Evolutionary conservation across 2,888 invertebrate genomes (phyloP).

Genomic region (Lithophane socia): DNA sequence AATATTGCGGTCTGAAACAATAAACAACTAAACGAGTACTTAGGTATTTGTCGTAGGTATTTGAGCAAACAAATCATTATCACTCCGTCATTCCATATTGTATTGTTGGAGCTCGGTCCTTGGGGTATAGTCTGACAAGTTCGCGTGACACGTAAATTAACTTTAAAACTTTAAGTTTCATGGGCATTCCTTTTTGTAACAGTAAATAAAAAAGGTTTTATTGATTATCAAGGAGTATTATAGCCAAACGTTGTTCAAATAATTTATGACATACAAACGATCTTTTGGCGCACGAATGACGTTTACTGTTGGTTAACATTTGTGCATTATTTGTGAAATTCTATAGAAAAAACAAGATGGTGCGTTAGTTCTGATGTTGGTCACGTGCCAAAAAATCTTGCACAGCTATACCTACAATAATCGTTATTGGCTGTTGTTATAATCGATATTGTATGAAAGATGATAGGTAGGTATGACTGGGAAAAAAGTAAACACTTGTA

Average conservation of each 20-base stretch:
- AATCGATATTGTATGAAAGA: neutral
- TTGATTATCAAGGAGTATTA: constrained; percentile 18
- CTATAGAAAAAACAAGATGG: too few species aligned
- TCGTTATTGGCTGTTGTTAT: too few species aligned
- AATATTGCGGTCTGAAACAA: constrained; percentile 41
- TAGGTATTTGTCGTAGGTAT: constrained; percentile 27
- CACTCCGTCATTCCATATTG: constrained; percentile 25
- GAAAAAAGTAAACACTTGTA: neutral
- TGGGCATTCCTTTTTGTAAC: constrained; percentile 28
- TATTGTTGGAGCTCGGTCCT: constrained; percentile 41
- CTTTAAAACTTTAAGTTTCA: constrained; percentile 58
- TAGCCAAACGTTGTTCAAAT: neutral
- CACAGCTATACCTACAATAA: neutral
- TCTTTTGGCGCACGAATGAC: neutral
- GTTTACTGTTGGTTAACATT: too few species aligned
- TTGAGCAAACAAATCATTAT: constrained; percentile 55
- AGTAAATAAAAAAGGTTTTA: constrained; percentile 37
- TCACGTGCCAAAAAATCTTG: too few species aligned
- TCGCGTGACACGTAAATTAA: constrained; percentile 60
- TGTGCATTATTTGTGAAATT: too few species aligned
- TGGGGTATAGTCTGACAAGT: constrained; percentile 50
- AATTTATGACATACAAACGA: neutral
- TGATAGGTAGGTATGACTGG: neutral
- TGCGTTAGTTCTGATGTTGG: too few species aligned
- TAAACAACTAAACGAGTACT: constrained; percentile 30